These are phyloP conservation scores for Pandion haliaetus DNA, from an alignment of 2,113 vertebrate species.

Conservation along the genomic window DNA sequence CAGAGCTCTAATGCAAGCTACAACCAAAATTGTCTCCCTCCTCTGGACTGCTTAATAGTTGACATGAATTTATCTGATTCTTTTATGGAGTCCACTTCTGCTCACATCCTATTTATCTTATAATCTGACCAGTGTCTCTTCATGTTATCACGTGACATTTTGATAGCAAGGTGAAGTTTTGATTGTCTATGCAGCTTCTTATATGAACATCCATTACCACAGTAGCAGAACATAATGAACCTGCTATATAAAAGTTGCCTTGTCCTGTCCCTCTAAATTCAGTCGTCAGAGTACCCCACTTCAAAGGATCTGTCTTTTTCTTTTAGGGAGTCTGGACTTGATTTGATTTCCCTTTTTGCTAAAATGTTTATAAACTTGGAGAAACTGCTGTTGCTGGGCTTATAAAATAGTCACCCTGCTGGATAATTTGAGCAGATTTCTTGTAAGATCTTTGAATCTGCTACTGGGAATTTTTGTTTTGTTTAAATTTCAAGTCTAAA, in stretches of 20 bases:
- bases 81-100: background rate
- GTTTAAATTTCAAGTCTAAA: background rate
- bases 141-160: accelerated
- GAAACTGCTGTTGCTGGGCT: background rate
- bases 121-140: background rate
- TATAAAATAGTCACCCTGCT: accelerated
- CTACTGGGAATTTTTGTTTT: background rate
- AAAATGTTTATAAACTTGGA: background rate
- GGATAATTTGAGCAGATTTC: background rate
- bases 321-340: background rate
- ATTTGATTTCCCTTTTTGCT: background rate
- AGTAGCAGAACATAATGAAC: background rate
- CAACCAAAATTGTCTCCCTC: background rate
- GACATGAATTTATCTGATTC: background rate
- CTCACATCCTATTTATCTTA: background rate
- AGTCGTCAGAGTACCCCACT: background rate
- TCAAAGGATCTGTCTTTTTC: background rate
- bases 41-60: background rate
- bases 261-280: background rate
- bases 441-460: background rate
- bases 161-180: background rate
- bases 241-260: background rate
- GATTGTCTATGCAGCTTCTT: background rate
- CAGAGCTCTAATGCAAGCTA: background rate
- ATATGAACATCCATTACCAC: background rate